These are phyloP conservation scores for Monomorium pharaonis DNA, from an alignment of 1,140 invertebrate species.

Conservation along the genomic window DNA sequence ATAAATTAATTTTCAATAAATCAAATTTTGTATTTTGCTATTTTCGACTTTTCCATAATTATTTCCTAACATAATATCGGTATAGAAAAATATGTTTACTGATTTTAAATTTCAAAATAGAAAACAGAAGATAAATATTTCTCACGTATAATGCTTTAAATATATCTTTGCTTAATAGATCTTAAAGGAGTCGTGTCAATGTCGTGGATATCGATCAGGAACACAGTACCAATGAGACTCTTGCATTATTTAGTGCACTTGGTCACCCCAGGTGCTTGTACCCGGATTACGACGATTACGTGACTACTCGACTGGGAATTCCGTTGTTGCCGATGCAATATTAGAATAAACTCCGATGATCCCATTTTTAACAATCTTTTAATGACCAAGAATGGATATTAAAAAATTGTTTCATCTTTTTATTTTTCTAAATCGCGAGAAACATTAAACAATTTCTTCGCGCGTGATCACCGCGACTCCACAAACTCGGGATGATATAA, in stretches of 20 bases:
- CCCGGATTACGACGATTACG: not conserved
- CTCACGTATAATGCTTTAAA: not conserved
- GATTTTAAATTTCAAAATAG: not conserved
- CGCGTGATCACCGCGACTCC: not conserved
- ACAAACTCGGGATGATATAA: slow-evolving; percentile 11
- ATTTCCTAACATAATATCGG: not conserved
- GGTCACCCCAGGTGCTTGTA: not conserved
- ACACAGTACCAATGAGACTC: not conserved
- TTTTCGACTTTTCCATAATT: not conserved
- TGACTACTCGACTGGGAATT: not conserved
- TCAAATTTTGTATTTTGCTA: not conserved
- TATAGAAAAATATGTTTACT: not conserved
- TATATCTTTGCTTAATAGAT: not conserved
- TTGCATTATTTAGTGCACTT: slow-evolving; percentile 26
- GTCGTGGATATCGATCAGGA: not conserved
- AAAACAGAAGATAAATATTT: not conserved
- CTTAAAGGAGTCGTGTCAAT: not conserved
- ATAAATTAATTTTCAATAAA: not conserved
- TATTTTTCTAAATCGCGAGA: slow-evolving; percentile 30
- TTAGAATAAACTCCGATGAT: not conserved
- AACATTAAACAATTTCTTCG: not conserved
- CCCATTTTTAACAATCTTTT: slow-evolving; percentile 38
- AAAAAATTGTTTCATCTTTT: slow-evolving; percentile 21
- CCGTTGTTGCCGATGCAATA: not conserved
- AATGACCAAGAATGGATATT: slow-evolving; percentile 10